These are phyloP conservation scores for Ceratina calcarata DNA, from an alignment of 1,140 invertebrate species.

Conservation along the genomic window DNA sequence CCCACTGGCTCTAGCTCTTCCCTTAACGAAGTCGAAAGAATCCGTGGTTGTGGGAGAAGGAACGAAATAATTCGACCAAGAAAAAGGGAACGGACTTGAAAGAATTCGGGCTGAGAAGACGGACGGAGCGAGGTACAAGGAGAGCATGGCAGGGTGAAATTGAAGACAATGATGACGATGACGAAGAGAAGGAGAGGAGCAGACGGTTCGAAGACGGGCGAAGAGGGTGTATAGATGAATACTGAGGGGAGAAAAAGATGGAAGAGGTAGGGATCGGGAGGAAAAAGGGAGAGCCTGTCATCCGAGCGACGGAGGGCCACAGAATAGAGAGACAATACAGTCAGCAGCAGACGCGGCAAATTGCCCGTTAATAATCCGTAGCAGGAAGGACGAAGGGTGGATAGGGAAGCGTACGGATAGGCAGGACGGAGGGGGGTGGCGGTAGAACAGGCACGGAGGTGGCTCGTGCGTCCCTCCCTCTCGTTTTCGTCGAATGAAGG, in stretches of 20 bases:
- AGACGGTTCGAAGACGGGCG: conserved; percentile 44
- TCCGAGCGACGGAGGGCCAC: conserved; percentile 44
- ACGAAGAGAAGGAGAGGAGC: conserved; percentile 1
- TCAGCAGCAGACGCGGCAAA: conserved; percentile 79
- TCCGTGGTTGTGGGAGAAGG: conserved; percentile 26
- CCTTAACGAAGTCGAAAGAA: conserved; percentile 62
- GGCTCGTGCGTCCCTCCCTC: conserved; percentile 44
- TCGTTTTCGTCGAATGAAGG: conserved; percentile 61
- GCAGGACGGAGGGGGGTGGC: too few relatives aligned
- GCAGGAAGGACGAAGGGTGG: conserved; percentile 46
- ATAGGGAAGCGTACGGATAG: conserved; percentile 20
- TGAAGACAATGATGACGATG: conserved; percentile 20
- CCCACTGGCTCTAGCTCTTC: conserved; percentile 45
- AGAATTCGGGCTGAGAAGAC: not conserved
- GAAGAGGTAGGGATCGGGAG: not conserved
- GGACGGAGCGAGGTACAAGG: conserved; percentile 11
- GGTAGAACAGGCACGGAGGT: not conserved
- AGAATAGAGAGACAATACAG: conserved; percentile 78
- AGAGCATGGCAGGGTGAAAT: conserved; percentile 26
- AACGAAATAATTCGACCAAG: not conserved
- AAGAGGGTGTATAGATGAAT: conserved; percentile 30
- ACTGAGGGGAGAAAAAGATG: conserved; percentile 32
- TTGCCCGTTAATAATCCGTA: conserved; percentile 79
- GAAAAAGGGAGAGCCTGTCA: conserved; percentile 38
- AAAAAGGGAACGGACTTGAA: not conserved